phyloP scores from a whole-genome alignment of 2,888 invertebrate species.

The Agrochola litura region DNA sequence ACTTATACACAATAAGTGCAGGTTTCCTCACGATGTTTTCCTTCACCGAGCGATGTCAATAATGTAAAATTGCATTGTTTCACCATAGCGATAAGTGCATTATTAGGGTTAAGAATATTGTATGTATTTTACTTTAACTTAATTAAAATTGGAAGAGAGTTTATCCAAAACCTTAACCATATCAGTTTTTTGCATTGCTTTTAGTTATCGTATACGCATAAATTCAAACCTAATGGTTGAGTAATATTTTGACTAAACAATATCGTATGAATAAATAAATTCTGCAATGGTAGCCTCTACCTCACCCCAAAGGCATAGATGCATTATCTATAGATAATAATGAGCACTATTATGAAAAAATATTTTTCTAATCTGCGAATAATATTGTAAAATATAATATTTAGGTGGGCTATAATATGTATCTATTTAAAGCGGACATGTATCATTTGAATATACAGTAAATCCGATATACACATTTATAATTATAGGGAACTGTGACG shows the following conservation, averaged over 20 bases:
- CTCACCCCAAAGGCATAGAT: slow-evolving; percentile 61
- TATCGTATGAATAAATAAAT: slow-evolving; percentile 2
- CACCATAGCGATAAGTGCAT: too few relatives aligned
- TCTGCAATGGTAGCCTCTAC: slow-evolving; percentile 33
- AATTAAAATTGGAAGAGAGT: not conserved
- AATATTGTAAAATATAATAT: slow-evolving; percentile 81
- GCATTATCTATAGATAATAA: slow-evolving; percentile 71
- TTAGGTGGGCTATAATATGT: slow-evolving; percentile 81
- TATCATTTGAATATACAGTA: slow-evolving; percentile 76
- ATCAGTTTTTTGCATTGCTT: slow-evolving; percentile 37
- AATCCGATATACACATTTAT: slow-evolving; percentile 76
- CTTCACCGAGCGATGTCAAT: not conserved
- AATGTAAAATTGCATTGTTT: slow-evolving; percentile 16
- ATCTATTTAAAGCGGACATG: slow-evolving; percentile 81
- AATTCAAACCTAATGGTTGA: slow-evolving; percentile 6
- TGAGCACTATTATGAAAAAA: slow-evolving; percentile 88
- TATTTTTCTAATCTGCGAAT: slow-evolving; percentile 87
- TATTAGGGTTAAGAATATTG: too few relatives aligned
- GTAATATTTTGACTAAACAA: slow-evolving; percentile 15
- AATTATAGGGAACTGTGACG: slow-evolving; percentile 73
- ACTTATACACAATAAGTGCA: not conserved
- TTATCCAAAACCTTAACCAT: slow-evolving; percentile 5
- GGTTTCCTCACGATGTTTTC: not conserved
- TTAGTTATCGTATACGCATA: slow-evolving; percentile 42
- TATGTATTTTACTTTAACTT: too few relatives aligned